phyloP scores from a whole-genome alignment of 2,797 vertebrate genomes.

The Zalophus californianus region DNA sequence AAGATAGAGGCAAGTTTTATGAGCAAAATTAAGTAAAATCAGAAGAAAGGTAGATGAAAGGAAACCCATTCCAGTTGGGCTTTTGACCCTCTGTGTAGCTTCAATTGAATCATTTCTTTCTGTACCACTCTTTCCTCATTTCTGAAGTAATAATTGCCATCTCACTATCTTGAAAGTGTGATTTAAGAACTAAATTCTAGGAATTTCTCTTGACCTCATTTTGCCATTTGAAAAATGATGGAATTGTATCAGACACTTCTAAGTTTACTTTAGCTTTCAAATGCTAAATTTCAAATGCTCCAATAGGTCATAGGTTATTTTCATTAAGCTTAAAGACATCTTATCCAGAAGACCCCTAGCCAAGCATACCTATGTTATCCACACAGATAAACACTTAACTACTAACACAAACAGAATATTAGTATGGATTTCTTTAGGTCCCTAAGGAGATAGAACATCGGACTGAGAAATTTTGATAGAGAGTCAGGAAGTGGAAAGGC shows the following conservation, averaged over 20 bases:
- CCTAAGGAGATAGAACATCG: slow-evolving; percentile 1
- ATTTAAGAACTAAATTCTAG: slow-evolving; percentile 57
- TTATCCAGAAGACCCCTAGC: not conserved
- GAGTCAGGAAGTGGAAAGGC: not conserved
- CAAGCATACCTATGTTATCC: slow-evolving; percentile 18
- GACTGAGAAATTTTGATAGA: not conserved
- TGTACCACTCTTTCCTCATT: not conserved
- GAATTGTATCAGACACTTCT: slow-evolving; percentile 19
- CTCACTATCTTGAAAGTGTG: slow-evolving; percentile 16
- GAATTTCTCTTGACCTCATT: slow-evolving; percentile 32
- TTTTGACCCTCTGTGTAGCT: not conserved
- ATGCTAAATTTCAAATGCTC: not conserved
- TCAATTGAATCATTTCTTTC: slow-evolving; percentile 12
- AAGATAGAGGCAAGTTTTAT: slow-evolving; percentile 29
- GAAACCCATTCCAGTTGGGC: not conserved
- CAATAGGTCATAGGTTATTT: slow-evolving; percentile 40
- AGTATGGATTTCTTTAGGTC: not conserved
- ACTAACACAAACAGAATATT: not conserved
- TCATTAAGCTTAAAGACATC: not conserved
- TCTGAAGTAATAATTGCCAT: slow-evolving; percentile 47
- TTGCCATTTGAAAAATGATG: slow-evolving; percentile 33
- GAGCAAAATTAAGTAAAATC: slow-evolving; percentile 59
- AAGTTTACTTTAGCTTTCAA: slow-evolving; percentile 63
- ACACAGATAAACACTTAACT: slow-evolving; percentile 21
- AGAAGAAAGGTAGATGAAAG: not conserved